These are phyloP conservation scores for Cirrhinus mrigala DNA, from an alignment of 2,797 vertebrate genomes.

Conservation along the genomic window DNA sequence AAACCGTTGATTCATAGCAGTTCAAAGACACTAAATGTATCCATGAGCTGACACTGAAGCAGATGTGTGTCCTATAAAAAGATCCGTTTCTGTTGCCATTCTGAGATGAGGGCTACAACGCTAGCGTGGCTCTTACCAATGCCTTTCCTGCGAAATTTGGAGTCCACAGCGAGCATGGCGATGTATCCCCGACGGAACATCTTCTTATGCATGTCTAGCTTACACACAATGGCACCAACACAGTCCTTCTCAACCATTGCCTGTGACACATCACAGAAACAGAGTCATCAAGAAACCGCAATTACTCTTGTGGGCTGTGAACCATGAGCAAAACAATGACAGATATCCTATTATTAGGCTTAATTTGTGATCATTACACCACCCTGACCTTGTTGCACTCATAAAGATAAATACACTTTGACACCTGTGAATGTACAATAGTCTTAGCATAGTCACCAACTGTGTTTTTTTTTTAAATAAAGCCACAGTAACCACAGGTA, in stretches of 20 bases:
- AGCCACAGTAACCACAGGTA: not conserved
- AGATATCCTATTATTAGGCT: not conserved
- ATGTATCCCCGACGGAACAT: slow-evolving; percentile 99
- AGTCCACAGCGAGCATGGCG: slow-evolving; percentile 99
- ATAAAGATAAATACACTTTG: not conserved
- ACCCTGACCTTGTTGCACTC: not conserved
- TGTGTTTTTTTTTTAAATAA: not conserved
- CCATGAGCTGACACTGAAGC: slow-evolving; percentile 32
- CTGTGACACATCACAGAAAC: slow-evolving; percentile 72
- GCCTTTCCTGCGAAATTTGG: slow-evolving; percentile 99
- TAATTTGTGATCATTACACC: not conserved
- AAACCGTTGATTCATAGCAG: slow-evolving; percentile 16
- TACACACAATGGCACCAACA: slow-evolving; percentile 99
- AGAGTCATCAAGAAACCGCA: not conserved
- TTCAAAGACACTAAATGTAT: slow-evolving; percentile 15
- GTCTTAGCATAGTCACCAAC: not conserved
- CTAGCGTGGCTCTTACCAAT: slow-evolving; percentile 86
- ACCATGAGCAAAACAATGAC: slow-evolving; percentile 15
- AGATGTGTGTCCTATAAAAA: slow-evolving; percentile 40
- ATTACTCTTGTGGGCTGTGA: not conserved
- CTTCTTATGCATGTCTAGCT: slow-evolving; percentile 99
- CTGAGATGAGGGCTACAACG: not conserved
- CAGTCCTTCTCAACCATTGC: slow-evolving; percentile 99
- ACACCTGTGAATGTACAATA: not conserved
- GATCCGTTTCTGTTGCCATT: slow-evolving; percentile 34